A percentile compares a stretch with the other conserved stretches of the same genome.
These are phyloP conservation scores for Hypotaenidia philippensis DNA, from an alignment of 2,797 vertebrate species.

Conservation along the genomic window DNA sequence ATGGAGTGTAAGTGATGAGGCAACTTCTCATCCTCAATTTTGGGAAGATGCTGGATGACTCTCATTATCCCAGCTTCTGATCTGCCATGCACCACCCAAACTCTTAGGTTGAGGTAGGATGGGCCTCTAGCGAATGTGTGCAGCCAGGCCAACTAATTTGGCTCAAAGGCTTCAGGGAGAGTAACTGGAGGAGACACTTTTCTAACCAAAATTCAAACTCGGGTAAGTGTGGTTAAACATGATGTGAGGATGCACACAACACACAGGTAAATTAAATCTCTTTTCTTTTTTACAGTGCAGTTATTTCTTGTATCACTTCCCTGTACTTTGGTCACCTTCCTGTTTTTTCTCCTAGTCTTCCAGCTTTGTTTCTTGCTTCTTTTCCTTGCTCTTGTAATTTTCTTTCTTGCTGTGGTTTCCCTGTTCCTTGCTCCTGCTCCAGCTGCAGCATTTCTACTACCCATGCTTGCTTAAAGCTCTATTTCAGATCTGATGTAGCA, in stretches of 20 bases:
- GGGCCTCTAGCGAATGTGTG: rapidly evolving
- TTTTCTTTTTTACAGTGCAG: not conserved
- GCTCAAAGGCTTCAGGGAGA: not conserved
- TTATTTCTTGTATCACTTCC: not conserved
- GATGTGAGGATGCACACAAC: not conserved
- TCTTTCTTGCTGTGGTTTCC: not conserved
- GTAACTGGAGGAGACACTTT: not conserved
- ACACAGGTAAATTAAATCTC: not conserved
- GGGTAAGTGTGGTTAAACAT: not conserved
- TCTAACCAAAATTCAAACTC: not conserved
- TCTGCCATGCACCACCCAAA: not conserved
- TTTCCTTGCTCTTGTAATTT: not conserved
- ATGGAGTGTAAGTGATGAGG: not conserved
- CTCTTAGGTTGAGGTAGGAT: not conserved
- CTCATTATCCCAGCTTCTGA: not conserved
- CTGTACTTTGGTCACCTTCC: not conserved
- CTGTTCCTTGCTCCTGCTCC: not conserved
- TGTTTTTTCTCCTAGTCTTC: not conserved
- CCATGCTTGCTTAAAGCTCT: not conserved
- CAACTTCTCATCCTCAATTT: not conserved
- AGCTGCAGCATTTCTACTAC: not conserved
- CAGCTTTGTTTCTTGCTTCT: not conserved
- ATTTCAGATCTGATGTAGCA: not conserved
- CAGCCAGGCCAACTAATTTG: not conserved
- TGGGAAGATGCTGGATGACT: not conserved